Base-by-base conservation (phyloP, 2,113 vertebrate species). In the Elgaria multicarinata region DNA sequence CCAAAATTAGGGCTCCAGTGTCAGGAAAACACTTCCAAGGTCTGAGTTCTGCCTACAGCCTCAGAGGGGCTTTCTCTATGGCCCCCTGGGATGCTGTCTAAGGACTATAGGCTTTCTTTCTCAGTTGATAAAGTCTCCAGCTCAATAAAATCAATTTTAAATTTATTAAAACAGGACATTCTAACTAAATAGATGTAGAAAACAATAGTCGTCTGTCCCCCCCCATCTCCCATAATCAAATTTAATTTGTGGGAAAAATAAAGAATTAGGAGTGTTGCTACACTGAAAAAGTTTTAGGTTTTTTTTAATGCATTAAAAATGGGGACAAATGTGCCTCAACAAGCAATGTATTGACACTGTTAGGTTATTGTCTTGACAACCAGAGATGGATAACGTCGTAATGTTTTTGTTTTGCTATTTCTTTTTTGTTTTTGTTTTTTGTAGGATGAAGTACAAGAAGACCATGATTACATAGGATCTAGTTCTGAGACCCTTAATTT, bases 401-500 rank as follows among this genome's bases (percentile, higher is more conserved):
- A n/a, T 53, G 18, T 26, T 42, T 53, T 53, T 64, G 31, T 71
- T 58, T 71, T 90, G 91, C 88, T 94, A 16, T 93, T 94, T 62
- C 58, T 62, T 62, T 81, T 58, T 71, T 91, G 91, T 89, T 94
- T 12, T n/a, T n/a, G n/a, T n/a, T n/a, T 93, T 94, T 76, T 93
- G 9, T 93, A 97, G 97, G 92, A 83, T 22, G 4, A 24, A 50
- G 90, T 9, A 82, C 93, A 89, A 13, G 93, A 95, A 85, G 94
- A 93, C 82, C 46, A 94, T 31, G 78, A 87, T 74, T 88, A 87
- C 4, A 90, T 93, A 28, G 95, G 95, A 39, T 95, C 96, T 87
- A 94, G 91, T 90, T 90, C 90, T 71, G 96, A 97, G 64, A 93
- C 95, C 71, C 94, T 99, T 84, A 97, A 95, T 62, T 94, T 99